Evolutionary conservation across 2,113 vertebrate genomes (phyloP), one percentile per base, ranked within the genome.

Genomic region (Ranitomeya variabilis): DNA sequence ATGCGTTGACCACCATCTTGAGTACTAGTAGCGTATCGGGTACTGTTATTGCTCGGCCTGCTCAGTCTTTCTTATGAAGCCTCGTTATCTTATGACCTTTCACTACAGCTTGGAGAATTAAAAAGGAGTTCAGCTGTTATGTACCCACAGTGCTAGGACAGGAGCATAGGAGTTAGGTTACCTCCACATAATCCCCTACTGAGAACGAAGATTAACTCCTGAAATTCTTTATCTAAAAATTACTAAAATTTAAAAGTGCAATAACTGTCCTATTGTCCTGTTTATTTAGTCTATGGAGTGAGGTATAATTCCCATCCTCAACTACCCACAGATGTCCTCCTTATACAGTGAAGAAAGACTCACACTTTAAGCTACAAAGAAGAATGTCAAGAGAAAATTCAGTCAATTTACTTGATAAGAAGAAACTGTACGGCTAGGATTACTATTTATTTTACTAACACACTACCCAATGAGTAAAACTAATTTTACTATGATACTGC

Each of bases 181-280:
- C 87, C 21, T 37, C 26, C 71, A 54, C 57, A 74, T 88, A 88
- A 88, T 88, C 87, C 80, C 87, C 87, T 71, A 52, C 80, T 83
- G 80, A 88, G 87, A 83, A 84, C 76, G 10, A 51, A 83, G 87
- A 83, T 88, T 88, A 88, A 83, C 71, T 26, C 71, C 80, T 83
- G 54, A 78, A 88, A 88, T 83, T 83, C 87, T 88, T 76, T 64
- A 83, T 88, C 77, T 88, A 64, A 88, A 88, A 84, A 84, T 76
- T 80, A 18, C 80, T 54, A 59, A 83, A 88, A 77, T 69, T 76
- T 84, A 51, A 88, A 88, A 84, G 80, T 66, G 71, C 37, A 64
- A 73, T 83, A 88, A 84, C 52, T 84, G 80, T 62, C 37, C 64
- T 82, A 62, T 62, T 37, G 80, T 77, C 57, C 80, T 83, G 87